Evolutionary conservation across 2,888 invertebrate species (phyloP).

Genomic region (Tethea ocularis): DNA sequence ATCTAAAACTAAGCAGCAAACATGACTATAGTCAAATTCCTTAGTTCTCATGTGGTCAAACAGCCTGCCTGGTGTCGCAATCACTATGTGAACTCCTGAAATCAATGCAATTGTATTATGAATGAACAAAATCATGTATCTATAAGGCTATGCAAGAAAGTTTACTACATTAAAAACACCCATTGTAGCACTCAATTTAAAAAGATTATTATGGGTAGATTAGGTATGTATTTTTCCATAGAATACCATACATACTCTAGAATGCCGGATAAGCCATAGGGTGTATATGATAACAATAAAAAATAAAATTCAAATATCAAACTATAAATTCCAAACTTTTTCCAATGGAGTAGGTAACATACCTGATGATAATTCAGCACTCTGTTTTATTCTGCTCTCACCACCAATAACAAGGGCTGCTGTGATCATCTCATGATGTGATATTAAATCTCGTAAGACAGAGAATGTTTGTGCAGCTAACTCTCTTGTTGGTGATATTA

Average conservation of each 20-base stretch:
- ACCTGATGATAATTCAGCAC: slow-evolving; percentile 91
- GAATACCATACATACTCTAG: too few relatives aligned
- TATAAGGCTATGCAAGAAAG: too few relatives aligned
- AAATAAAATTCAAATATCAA: too few relatives aligned
- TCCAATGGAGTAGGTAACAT: too few relatives aligned
- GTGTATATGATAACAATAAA: too few relatives aligned
- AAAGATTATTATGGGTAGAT: too few relatives aligned
- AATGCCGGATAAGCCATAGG: too few relatives aligned
- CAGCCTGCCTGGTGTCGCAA: slow-evolving; percentile 97
- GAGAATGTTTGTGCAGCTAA: slow-evolving; percentile 97
- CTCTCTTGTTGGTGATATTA: slow-evolving; percentile 98
- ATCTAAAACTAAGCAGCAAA: slow-evolving; percentile 96
- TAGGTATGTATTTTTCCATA: too few relatives aligned
- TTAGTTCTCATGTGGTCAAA: slow-evolving; percentile 97
- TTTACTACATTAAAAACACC: too few relatives aligned
- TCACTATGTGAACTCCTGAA: slow-evolving; percentile 92
- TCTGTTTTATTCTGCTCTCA: slow-evolving; percentile 93
- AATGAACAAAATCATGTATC: too few relatives aligned
- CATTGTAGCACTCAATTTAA: too few relatives aligned
- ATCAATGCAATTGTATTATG: slow-evolving; percentile 14
- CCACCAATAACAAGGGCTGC: slow-evolving; percentile 97
- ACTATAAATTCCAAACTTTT: too few relatives aligned
- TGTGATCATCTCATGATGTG: slow-evolving; percentile 89
- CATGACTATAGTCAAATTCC: slow-evolving; percentile 94
- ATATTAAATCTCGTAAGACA: slow-evolving; percentile 93